These are phyloP conservation scores for Anser cygnoides DNA, from an alignment of 2,113 vertebrate genomes.

Conservation along the genomic window DNA sequence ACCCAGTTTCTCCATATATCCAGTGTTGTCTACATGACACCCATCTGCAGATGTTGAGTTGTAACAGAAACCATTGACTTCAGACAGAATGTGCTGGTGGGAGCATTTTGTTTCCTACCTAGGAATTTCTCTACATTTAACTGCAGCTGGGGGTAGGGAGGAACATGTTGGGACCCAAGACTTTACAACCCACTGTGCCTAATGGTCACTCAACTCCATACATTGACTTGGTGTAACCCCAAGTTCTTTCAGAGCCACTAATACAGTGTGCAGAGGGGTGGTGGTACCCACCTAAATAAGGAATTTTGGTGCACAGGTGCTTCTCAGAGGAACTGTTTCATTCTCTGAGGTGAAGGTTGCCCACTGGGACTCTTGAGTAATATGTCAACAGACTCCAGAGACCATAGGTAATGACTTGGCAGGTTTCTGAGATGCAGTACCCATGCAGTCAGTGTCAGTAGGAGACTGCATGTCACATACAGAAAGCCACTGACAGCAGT, in stretches of 20 bases:
- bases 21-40: not conserved
- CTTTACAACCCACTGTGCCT: not conserved
- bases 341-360: not conserved
- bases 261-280: not conserved
- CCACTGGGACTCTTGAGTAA: not conserved
- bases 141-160: not conserved
- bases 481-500: not conserved
- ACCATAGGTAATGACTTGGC: fast-evolving
- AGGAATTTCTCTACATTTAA: not conserved
- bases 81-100: not conserved
- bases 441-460: not conserved
- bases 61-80: not conserved
- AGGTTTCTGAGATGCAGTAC: not conserved
- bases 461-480: not conserved
- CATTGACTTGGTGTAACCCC: not conserved
- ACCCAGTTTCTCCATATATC: not conserved
- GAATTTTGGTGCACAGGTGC: not conserved
- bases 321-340: not conserved
- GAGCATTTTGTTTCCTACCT: not conserved
- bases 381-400: not conserved
- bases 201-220: not conserved
- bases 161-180: not conserved
- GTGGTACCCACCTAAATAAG: not conserved
- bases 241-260: not conserved
- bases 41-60: not conserved